Conservation (phyloP, 1,140 invertebrate genomes). For the Agraylea sexmaculata region DNA sequence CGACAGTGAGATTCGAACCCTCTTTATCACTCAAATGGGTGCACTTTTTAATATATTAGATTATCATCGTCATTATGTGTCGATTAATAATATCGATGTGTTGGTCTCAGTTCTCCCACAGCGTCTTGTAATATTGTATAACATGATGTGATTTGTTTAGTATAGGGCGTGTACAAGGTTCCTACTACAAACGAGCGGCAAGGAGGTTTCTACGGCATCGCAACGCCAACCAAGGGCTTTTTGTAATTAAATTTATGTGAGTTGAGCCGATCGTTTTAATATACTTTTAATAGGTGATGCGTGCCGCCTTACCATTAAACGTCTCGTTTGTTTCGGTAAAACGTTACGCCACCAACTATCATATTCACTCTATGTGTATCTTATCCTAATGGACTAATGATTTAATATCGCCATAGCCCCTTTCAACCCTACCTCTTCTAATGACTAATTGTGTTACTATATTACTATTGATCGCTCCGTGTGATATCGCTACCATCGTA, state of each 20-base stretch:
- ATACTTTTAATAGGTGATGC: constrained; percentile 21
- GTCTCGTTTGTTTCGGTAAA: constrained; percentile 10
- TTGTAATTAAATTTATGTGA: constrained; percentile 21
- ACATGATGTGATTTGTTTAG: too few relatives aligned
- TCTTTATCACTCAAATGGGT: too few relatives aligned
- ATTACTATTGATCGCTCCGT: neutral
- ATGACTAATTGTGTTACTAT: neutral
- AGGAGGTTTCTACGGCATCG: too few relatives aligned
- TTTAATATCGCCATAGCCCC: neutral
- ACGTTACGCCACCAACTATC: neutral
- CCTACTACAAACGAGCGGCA: too few relatives aligned
- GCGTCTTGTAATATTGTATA: too few relatives aligned
- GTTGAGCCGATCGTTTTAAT: constrained; percentile 15
- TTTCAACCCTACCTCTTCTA: neutral
- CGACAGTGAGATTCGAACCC: too few relatives aligned
- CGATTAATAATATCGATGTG: too few relatives aligned
- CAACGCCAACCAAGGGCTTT: too few relatives aligned
- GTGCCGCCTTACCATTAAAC: constrained; percentile 18
- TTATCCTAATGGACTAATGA: constrained; percentile 11
- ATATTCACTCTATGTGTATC: constrained; percentile 1
- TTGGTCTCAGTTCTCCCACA: too few relatives aligned
- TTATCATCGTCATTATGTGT: too few relatives aligned
- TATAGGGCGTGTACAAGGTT: too few relatives aligned
- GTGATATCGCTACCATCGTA: neutral
- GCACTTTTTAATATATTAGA: too few relatives aligned